Base-by-base conservation (phyloP, 92 coral and sea anemone species). In the Parazoanthus darwini region DNA sequence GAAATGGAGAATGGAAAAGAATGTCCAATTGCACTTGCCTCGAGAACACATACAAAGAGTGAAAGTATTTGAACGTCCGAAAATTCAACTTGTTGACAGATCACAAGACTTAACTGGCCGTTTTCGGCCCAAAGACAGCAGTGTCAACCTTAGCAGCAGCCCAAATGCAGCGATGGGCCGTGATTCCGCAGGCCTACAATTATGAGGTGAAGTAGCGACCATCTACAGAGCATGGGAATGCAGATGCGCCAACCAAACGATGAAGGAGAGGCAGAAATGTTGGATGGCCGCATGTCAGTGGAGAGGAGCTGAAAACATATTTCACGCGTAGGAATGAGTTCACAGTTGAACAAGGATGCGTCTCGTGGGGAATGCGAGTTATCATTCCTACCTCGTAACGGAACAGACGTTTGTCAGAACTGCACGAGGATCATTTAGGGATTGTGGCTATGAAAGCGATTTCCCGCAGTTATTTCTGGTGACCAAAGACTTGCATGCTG, bases 371-470 rank as follows among this genome's bases (percentile, higher is more conserved):
- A 71, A 74, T 89, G 88, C 87, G 93, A 11, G 94, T 94, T 7
- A 81, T 93, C 74, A 88, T 93, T 74, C 93, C 90, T n/a, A 50
- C 88, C 56, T 67, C 76, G 67, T 88, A 83, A 44, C 23, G 91
- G 68, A 85, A 88, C 78, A 87, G 75, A 39, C 70, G 93, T 10
- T 88, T 93, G 70, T 81, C 77, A 37, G 91, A 79, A 63, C 89
- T 94, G 56, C 95, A 94, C 80, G 93, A 92, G 66, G 90, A 89
- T n/a, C 95, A 92, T 79, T 92, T 93, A 2, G 92, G 94, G 18
- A 67, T 70, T 70, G 89, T 79, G 18, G 89, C 82, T 8, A 54
- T 79, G 89, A 79, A 85, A 79, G 66, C 46, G 11, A 80, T 86
- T 7, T 65, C 82, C 26, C 79, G 86, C 51, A 29, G 33, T 29